Conservation (phyloP, 2,113 vertebrate species). For the Neomonachus schauinslandi region DNA sequence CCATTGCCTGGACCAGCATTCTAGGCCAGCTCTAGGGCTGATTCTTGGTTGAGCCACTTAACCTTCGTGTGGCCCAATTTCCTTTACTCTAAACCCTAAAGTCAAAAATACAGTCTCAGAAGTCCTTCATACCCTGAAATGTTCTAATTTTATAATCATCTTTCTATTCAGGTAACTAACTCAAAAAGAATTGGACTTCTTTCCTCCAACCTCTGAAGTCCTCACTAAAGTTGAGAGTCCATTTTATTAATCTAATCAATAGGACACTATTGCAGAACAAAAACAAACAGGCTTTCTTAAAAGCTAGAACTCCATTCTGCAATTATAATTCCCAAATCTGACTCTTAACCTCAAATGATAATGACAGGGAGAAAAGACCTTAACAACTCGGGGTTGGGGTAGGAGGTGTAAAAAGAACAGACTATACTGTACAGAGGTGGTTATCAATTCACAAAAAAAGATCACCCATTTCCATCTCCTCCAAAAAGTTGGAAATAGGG, state of each 20-base stretch:
- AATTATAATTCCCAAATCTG: conserved; percentile 7
- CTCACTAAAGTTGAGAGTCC: neutral
- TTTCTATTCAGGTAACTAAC: conserved; percentile 34
- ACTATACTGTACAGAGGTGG: neutral
- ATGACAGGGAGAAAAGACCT: neutral
- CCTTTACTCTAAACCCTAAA: conserved; percentile 38
- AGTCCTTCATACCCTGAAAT: conserved; percentile 16
- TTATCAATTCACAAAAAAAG: conserved; percentile 20
- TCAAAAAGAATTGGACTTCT: neutral
- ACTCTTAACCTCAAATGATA: conserved; percentile 43
- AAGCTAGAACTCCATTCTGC: neutral
- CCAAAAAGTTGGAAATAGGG: neutral
- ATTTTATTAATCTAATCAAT: conserved; percentile 38
- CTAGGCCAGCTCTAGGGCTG: neutral
- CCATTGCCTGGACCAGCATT: neutral
- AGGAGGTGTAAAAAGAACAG: neutral
- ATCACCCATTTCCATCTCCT: conserved; percentile 6
- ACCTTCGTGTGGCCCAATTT: conserved; percentile 12
- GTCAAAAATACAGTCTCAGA: conserved; percentile 33
- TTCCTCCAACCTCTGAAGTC: neutral
- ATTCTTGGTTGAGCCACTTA: neutral
- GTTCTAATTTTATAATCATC: conserved; percentile 1
- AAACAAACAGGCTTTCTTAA: conserved; percentile 32
- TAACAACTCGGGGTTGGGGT: neutral
- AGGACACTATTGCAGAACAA: conserved; percentile 18